Evolutionary conservation across 2,797 vertebrate genomes (phyloP), one percentile per base, ranked within the genome.

Genomic region (Echiichthys vipera): DNA sequence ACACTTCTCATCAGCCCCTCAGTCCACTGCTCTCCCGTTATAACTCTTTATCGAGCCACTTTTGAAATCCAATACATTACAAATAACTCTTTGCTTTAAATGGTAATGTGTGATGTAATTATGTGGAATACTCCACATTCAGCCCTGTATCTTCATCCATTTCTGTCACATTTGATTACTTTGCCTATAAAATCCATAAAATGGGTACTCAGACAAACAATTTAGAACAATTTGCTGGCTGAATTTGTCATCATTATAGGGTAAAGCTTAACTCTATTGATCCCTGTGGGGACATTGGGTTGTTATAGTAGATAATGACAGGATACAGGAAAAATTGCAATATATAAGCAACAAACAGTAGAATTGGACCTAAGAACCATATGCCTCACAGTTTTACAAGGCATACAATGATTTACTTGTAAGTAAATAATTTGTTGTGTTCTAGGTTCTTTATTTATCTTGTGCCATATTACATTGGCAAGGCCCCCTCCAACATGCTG

Each of bases 91-190:
- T 37, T 65, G 45, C 36, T 61, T 43, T 27, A 57, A 25, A 62
- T 12, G 54, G 53, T 49, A 65, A 68, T 59, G 61, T 56, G 15
- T 24, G 55, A 32, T 68, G 46, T 42, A 54, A 78, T 62, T 65
- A 27, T 39, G 24, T 17, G n/a, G 25, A 25, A 63, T 67, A 34
- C n/a, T 67, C 55, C 3, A 6, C n/a, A 70, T 55, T 57, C 25
- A 24, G 45, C 45, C 7, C 0, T 57, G 64, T 65, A 22, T 53
- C 51, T 54, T 62, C 49, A 81, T 80, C 67, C 71, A 73, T 71
- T 85, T 71, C 68, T 85, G 78, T 84, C 76, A 80, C 54, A 63
- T 85, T 54, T 71, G 46, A 84, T 84, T 83, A 77, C 56, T 66
- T 64, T 75, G 27, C 30, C 49, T 67, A 71, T 84, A 81, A 74